Base-by-base conservation (phyloP, 2,888 invertebrate genomes). In the Miltochrista miniata region DNA sequence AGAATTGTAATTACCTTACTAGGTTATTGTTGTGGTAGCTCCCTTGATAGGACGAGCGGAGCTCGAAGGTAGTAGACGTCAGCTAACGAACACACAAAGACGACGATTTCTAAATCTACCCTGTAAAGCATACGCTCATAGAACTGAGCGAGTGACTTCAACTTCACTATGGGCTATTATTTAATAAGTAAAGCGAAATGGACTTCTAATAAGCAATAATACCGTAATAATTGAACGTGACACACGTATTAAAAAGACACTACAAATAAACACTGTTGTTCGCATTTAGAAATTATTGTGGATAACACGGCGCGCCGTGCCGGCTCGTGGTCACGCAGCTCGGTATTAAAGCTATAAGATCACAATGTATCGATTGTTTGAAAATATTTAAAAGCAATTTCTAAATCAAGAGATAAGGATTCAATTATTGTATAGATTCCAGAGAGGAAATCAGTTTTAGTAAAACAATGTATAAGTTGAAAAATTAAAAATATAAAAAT, bases 21-120 rank as follows among this genome's bases (percentile, higher is more conserved):
- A 44, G 18, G 18, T 44, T 24, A 18, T 13, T 13, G 34, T 35
- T 33, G 43, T 34, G 10, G 43, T 34, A 44, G 35, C 35, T 44
- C 43, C 18, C 33, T 34, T 31, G 33, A 35, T 13, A 44, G 10
- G 31, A 8, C 12, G 18, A 35, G 34, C 14, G 43, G 12, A 13
- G 43, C 43, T 44, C 43, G 24, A 12, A 24, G 43, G 35, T 35
- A 35, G 43, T 12, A 29, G 43, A 35, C 43, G 30, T 30, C 40
- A 11, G 35, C 35, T 44, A 35, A 24, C 24, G 18, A 12, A 34
- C 34, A 43, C 34, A 43, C 43, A 35, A 13, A 35, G 35, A 12
- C 33, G 43, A 13, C 2, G 31, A 13, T 12, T n/a, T 7, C 14
- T 7, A 42, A 15, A 42, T 13, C n/a, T 15, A n/a, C 33, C 42